These are phyloP conservation scores for Falco cherrug DNA, from an alignment of 2,797 vertebrate species.

Conservation along the genomic window DNA sequence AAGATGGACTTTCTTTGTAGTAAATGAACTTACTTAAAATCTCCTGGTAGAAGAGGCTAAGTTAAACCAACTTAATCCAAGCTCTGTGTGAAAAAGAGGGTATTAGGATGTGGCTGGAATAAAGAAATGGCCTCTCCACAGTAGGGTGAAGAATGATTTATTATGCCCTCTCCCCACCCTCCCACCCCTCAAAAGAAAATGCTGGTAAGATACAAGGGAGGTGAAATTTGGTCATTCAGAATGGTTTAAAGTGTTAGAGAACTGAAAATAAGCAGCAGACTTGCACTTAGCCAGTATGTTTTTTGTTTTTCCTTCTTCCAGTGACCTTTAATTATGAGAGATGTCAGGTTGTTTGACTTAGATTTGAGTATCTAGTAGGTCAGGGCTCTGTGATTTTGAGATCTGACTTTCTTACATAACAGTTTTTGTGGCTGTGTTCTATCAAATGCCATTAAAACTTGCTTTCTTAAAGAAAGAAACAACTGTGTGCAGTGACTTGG, in stretches of 20 bases:
- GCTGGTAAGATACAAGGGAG: not conserved
- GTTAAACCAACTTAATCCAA: not conserved
- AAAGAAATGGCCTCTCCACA: not conserved
- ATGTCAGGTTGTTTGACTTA: not conserved
- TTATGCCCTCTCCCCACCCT: no score
- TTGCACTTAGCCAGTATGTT: fast-evolving
- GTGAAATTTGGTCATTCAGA: not conserved
- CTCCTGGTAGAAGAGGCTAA: not conserved
- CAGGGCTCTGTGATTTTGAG: not conserved
- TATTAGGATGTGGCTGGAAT: not conserved
- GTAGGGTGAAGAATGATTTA: not conserved
- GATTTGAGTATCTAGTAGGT: not conserved
- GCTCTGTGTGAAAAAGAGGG: fast-evolving
- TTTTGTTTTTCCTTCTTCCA: not conserved
- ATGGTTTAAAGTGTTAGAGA: not conserved
- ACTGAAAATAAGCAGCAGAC: not conserved
- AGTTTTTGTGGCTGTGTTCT: not conserved
- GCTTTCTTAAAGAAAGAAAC: constrained; percentile 9
- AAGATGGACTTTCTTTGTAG: not conserved
- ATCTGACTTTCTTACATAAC: not conserved
- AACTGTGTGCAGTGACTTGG: constrained; percentile 29
- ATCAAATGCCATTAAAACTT: not conserved
- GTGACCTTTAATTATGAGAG: not conserved
- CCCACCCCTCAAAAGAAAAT: not conserved
- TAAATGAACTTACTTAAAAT: not conserved